Evolutionary conservation across 2,113 vertebrate species (phyloP).

Genomic region (Nycticryphes semicollaris): DNA sequence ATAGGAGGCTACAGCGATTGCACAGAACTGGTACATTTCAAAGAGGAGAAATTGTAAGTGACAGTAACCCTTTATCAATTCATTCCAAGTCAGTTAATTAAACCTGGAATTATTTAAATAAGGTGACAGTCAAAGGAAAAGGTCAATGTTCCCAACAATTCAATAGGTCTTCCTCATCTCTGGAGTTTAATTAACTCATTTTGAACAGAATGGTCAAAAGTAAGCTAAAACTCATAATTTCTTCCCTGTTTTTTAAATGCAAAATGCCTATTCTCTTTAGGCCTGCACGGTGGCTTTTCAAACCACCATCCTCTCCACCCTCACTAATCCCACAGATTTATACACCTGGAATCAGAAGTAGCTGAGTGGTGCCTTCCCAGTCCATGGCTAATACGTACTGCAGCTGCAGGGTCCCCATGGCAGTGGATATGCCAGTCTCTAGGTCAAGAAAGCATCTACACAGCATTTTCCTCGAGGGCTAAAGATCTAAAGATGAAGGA

Average conservation of each 20-base stretch:
- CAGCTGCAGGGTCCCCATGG: not conserved
- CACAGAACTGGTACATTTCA: constrained; percentile 13
- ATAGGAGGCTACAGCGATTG: not conserved
- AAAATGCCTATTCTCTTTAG: constrained; percentile 6
- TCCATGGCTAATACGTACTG: fast-evolving
- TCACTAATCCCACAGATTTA: not conserved
- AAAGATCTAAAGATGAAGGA: not conserved
- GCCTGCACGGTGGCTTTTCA: not conserved
- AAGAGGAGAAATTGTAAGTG: constrained; percentile 47
- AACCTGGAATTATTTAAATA: constrained; percentile 62
- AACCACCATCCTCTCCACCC: not conserved
- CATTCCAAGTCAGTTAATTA: constrained; percentile 61
- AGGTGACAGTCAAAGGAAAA: constrained; percentile 57
- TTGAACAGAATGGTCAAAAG: constrained; percentile 16
- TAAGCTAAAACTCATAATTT: constrained; percentile 11
- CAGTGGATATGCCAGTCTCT: not conserved
- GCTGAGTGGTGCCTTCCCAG: not conserved
- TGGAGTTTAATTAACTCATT: constrained; percentile 65
- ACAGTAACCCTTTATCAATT: constrained; percentile 54
- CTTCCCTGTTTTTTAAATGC: constrained; percentile 18
- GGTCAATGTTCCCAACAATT: constrained; percentile 35
- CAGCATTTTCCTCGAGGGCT: not conserved
- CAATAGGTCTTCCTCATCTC: constrained; percentile 49
- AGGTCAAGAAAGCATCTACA: not conserved
- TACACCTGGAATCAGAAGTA: not conserved